Evolutionary conservation across 2,888 invertebrate species (phyloP).

Genomic region (Aleiodes leptofemur): DNA sequence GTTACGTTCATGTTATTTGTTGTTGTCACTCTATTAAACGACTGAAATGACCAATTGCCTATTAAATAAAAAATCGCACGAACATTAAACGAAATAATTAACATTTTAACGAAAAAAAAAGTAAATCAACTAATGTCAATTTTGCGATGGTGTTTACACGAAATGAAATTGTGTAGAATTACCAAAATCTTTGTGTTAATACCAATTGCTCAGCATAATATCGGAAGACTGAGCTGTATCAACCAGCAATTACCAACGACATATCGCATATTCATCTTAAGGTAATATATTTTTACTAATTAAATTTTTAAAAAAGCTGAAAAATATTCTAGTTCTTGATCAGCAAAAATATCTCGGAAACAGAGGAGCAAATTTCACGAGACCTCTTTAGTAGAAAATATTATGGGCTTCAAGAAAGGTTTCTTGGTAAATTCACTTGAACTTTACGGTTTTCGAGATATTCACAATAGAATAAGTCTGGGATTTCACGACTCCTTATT

Average conservation of each 20-base stretch:
- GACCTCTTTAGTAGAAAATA: too few relatives aligned
- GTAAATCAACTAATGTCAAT: conserved; percentile 54
- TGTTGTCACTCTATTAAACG: conserved; percentile 28
- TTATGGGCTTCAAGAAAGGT: too few relatives aligned
- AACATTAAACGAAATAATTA: neutral
- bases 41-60: conserved; percentile 41
- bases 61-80: conserved; percentile 19
- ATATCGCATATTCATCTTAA: conserved; percentile 71
- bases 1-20: conserved; percentile 18
- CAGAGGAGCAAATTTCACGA: too few relatives aligned
- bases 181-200: conserved; percentile 1
- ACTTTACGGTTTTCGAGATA: too few relatives aligned
- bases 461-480: too few relatives aligned
- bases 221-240: conserved; percentile 66
- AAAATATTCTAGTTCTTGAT: too few relatives aligned
- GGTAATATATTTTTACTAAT: conserved; percentile 55
- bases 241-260: conserved; percentile 65
- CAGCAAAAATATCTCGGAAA: too few relatives aligned
- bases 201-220: conserved; percentile 29
- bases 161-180: conserved; percentile 46
- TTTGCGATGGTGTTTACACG: conserved; percentile 52
- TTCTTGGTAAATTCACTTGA: too few relatives aligned
- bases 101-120: conserved; percentile 44
- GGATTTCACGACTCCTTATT: too few relatives aligned
- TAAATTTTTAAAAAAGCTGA: neutral